Base-by-base conservation (phyloP, 2,797 vertebrate genomes). In the Carapus acus region DNA sequence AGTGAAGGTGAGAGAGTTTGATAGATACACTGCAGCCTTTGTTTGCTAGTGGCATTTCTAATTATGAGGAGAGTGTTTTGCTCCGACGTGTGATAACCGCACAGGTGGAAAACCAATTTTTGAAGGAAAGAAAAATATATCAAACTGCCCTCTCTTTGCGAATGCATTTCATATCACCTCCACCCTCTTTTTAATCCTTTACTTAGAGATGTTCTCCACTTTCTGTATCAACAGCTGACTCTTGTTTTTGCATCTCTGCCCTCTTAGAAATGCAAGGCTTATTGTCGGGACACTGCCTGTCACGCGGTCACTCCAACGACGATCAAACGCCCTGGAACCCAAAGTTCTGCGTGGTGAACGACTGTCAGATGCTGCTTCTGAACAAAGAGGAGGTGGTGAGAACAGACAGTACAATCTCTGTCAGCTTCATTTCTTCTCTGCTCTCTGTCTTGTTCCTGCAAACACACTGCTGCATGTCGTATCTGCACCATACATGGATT, bases 321-420 rank as follows among this genome's bases (percentile, higher is more conserved):
- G 88, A 88, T 57, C 80, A 61, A 50, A 57, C 71, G 14, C 66
- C 53, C 45, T 88, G 88, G 88, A 90, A 86, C 75, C 77, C 82
- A 1, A 84, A 83, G 76, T 84, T 80, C 75, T 87, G 82, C 52
- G 65, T 83, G 64, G 63, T 87, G 16, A 79, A 78, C 1, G 87
- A 90, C 76, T 74, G 79, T 75, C 86, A 87, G 73, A 83, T 86
- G 82, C 69, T 88, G 67, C 82, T 90, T 34, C 74, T 86, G 75
- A 85, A 85, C 31, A 86, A 86, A 51, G 83, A 88, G 59, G 84
- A 87, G 86, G 83, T 85, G 85, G 72, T 76, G 55, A 80, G 71
- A 77, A 54, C 71, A 39, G 29, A 67, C 57, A 22, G 31, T 18
- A 27, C 50, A 19, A 6, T 40, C 12, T 27, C 15, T 16, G 31